phyloP scores from a whole-genome alignment of 2,113 vertebrate species.

The Cygnus atratus region DNA sequence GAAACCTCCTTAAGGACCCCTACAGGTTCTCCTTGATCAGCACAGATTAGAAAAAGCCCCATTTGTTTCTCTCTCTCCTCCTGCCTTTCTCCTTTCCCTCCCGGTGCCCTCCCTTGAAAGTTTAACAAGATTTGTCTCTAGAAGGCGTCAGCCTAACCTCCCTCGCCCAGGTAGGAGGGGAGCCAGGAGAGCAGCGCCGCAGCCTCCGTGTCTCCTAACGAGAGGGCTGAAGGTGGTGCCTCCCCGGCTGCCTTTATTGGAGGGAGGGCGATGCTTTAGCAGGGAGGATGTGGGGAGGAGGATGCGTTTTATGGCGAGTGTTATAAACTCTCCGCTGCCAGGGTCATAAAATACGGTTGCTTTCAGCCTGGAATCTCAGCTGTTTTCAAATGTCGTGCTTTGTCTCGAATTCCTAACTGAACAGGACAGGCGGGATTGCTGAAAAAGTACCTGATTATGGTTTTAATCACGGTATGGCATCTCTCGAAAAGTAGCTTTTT shows the following conservation, averaged over 20 bases:
- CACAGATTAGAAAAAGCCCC: constrained; percentile 66
- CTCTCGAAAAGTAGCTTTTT: not conserved
- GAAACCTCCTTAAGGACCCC: constrained; percentile 76
- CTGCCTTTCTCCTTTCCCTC: not conserved
- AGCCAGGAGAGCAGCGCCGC: not conserved
- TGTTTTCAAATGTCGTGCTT: constrained; percentile 37
- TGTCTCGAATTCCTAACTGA: constrained; percentile 24
- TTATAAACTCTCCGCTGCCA: constrained; percentile 56
- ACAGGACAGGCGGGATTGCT: not conserved
- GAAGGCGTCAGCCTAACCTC: constrained; percentile 2
- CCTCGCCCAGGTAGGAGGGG: constrained; percentile 45
- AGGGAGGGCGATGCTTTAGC: not conserved
- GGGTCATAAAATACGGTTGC: constrained; percentile 42
- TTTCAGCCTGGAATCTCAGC: constrained; percentile 30
- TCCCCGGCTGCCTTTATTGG: not conserved
- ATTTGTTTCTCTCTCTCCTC: constrained; percentile 59
- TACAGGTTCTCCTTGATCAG: constrained; percentile 67
- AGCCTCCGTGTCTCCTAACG: not conserved
- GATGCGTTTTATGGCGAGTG: constrained; percentile 62
- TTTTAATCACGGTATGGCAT: constrained; percentile 23
- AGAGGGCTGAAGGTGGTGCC: constrained; percentile 31
- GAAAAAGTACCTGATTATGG: not conserved
- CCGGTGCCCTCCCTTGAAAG: constrained; percentile 37
- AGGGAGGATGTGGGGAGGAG: constrained; percentile 48
- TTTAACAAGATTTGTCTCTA: not conserved